Conservation (phyloP, 1,140 invertebrate genomes). For the Cryptotermes secundus region DNA sequence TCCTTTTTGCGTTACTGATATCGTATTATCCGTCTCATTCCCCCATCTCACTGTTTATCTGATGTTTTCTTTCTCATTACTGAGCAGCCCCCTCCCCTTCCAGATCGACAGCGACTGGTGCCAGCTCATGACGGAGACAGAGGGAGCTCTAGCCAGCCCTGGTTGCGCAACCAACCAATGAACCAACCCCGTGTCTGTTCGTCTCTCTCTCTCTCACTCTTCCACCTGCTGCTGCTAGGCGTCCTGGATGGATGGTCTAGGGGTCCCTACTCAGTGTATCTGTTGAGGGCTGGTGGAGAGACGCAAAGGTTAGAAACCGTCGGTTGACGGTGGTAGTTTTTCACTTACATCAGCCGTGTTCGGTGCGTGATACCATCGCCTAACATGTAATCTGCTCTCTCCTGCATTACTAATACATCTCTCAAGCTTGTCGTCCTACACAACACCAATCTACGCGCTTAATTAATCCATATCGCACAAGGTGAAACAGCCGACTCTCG, state of each 20-base stretch:
- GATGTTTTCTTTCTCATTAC: not conserved
- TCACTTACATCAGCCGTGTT: not conserved
- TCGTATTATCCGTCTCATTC: not conserved
- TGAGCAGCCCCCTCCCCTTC: not conserved
- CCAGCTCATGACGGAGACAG: not conserved
- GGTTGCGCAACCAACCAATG: constrained; percentile 13
- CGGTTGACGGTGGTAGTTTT: not conserved
- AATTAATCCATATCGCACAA: not conserved
- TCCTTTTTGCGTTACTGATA: not conserved
- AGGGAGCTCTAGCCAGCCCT: constrained; percentile 3
- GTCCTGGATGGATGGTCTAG: constrained; percentile 17
- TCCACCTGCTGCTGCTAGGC: not conserved
- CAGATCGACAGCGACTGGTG: not conserved
- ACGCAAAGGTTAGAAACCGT: not conserved
- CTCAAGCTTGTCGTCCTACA: not conserved
- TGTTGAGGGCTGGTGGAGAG: not conserved
- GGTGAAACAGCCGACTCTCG: not conserved
- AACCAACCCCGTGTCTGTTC: not conserved
- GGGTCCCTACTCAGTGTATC: constrained; percentile 1
- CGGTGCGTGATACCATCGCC: not conserved
- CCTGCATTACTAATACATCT: not conserved
- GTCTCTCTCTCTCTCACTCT: not conserved
- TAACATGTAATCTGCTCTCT: too few relatives aligned
- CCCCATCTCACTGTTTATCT: not conserved
- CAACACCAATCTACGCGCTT: not conserved